Base-by-base conservation (phyloP, 2,113 vertebrate species). In the Marmota monax region DNA sequence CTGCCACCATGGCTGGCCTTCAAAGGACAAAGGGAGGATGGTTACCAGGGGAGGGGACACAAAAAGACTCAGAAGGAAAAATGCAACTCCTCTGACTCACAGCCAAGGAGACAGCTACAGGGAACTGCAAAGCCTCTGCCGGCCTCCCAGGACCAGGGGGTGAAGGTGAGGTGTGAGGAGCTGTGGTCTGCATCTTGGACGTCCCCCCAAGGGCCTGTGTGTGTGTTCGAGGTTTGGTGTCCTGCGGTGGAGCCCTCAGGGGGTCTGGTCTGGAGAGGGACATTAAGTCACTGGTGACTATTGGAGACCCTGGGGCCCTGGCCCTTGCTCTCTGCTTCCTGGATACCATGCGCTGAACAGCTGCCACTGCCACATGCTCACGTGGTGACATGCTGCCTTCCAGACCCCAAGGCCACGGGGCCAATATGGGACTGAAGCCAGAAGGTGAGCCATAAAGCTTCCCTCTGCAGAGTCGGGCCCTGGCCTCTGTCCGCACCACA, bases 141-240 rank as follows among this genome's bases (percentile, higher is more conserved):
- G 2, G 5, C 16, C 67, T 3, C 14, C 67, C 2, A 18, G 32
- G 7, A 11, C 32, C 32, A 7, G 4, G 8, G 8, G 7, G 34
- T n/a, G 67, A 18, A 70, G 14, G 4, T 32, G 4, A 7, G 32
- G 67, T 5, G 16, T n/a, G 14, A 32, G 34, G 32, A 7, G 67
- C 67, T n/a, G 32, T 34, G 67, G 32, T 17, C 14, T 34, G 67
- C 23, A 17, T 18, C 8, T 23, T 7, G 18, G 18, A 18, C 5
- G 67, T 16, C 32, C 67, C 56, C 32, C 65, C 27, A 13, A 34
- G 32, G 32, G 32, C 67, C 32, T 7, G 13, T 1, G 32, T 34
- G 67, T 10, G 48, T 51, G 12, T 5, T 34, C 4, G 5, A 7
- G 32, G 29, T 11, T 4, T 69, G 67, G 67, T 16, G 29, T 32